These are phyloP conservation scores for Pelusios castaneus DNA, from an alignment of 2,113 vertebrate species.

Conservation along the genomic window DNA sequence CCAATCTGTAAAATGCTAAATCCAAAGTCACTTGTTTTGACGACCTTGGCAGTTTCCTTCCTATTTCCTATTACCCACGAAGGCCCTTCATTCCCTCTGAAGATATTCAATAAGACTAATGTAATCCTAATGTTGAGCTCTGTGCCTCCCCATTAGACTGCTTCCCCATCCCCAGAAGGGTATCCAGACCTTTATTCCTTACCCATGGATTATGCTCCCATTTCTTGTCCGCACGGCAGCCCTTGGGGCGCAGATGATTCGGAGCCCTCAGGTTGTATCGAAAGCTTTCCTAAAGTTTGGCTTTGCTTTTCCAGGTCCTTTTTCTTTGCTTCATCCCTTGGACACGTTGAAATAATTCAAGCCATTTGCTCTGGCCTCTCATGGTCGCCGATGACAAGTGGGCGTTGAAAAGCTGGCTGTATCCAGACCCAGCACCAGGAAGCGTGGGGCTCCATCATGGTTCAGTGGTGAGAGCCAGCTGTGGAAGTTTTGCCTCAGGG, in stretches of 20 bases:
- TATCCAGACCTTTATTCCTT: neutral
- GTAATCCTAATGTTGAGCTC: neutral
- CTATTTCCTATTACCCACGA: neutral
- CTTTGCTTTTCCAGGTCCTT: neutral
- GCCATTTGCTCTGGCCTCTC: constrained; percentile 59
- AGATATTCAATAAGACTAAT: neutral
- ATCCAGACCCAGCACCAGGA: too few species aligned
- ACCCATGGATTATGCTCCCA: neutral
- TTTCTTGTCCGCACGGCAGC: neutral
- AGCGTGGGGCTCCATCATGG: fast-evolving
- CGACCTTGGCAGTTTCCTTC: neutral
- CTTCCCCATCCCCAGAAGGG: neutral
- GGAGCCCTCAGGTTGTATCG: neutral
- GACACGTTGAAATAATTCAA: constrained; percentile 59
- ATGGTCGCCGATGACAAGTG: neutral
- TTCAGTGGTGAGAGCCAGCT: neutral
- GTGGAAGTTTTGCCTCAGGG: neutral
- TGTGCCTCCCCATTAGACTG: neutral
- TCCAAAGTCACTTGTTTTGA: neutral
- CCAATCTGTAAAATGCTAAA: neutral
- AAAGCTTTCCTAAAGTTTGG: neutral
- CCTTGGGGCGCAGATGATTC: neutral
- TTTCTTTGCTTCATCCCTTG: constrained; percentile 23
- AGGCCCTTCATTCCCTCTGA: neutral
- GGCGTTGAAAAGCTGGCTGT: neutral